Conservation (phyloP, 2,113 vertebrate species). For the Seriola rivoliana region DNA sequence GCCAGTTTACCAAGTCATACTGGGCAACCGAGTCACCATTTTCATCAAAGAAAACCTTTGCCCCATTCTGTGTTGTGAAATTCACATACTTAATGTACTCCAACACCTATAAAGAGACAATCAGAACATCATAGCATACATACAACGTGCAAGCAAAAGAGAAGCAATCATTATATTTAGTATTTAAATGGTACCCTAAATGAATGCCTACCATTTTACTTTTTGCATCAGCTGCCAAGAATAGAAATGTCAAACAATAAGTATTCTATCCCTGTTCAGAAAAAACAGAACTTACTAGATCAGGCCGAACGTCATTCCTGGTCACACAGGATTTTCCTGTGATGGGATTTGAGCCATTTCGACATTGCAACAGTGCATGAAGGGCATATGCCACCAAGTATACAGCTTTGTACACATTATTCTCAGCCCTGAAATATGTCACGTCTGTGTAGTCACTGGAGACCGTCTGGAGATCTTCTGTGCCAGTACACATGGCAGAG, state of each 20-base stretch:
- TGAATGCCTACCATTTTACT: background rate
- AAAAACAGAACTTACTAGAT: constrained; percentile 51
- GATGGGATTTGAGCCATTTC: constrained; percentile 68
- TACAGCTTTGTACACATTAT: constrained; percentile 76
- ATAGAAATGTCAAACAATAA: background rate
- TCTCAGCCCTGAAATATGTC: constrained; percentile 63
- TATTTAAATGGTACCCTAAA: background rate
- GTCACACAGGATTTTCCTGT: constrained; percentile 70
- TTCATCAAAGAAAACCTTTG: constrained; percentile 79
- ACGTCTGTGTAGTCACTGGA: constrained; percentile 74
- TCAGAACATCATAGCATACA: background rate
- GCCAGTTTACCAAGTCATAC: constrained; percentile 85
- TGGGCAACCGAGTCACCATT: constrained; percentile 79
- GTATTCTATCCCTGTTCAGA: background rate
- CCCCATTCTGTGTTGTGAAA: constrained; percentile 76
- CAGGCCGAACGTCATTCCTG: constrained; percentile 63
- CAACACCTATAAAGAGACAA: constrained; percentile 68
- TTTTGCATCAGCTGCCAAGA: background rate
- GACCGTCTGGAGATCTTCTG: constrained; percentile 68
- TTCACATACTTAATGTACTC: constrained; percentile 76
- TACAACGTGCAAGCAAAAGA: background rate
- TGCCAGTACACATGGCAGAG: constrained; percentile 60
- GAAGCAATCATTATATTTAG: background rate
- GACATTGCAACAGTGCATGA: constrained; percentile 68
- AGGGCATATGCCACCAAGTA: constrained; percentile 75